phyloP scores from a whole-genome alignment of 2,113 vertebrate species.

The Spilogale gracilis region DNA sequence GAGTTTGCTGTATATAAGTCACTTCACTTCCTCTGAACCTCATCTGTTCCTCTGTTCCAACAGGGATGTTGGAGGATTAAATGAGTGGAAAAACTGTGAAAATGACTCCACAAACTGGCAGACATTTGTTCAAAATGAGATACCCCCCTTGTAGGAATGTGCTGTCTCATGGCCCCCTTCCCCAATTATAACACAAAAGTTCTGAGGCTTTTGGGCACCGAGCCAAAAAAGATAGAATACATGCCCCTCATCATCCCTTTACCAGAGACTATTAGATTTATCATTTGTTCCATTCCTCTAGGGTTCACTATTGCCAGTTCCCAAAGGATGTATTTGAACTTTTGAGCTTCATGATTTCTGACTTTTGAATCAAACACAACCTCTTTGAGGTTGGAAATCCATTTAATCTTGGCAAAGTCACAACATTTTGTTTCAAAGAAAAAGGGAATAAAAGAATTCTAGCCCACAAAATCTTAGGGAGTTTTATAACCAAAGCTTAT shows the following conservation, averaged over 20 bases:
- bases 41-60: neutral
- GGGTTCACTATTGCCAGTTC: conserved; percentile 71
- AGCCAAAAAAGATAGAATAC: conserved; percentile 63
- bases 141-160: neutral
- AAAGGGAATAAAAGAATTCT: conserved; percentile 63
- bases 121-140: conserved; percentile 48
- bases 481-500: conserved; percentile 79
- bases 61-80: neutral
- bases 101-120: conserved; percentile 52
- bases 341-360: conserved; percentile 76
- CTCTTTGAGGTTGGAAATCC: conserved; percentile 79
- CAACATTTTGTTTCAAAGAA: conserved; percentile 80
- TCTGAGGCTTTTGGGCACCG: conserved; percentile 45
- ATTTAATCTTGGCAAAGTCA: conserved; percentile 81
- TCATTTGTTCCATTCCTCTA: conserved; percentile 45
- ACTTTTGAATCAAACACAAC: conserved; percentile 77
- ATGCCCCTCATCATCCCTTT: conserved; percentile 19
- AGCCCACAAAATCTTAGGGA: conserved; percentile 76
- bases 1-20: neutral
- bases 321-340: conserved; percentile 62
- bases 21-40: conserved; percentile 1
- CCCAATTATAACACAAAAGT: conserved; percentile 60
- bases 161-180: conserved; percentile 29
- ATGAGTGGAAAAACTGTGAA: conserved; percentile 32
- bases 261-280: conserved; percentile 57